phyloP scores from a whole-genome alignment of 2,797 vertebrate genomes.

The Pseudochaenichthys georgianus region DNA sequence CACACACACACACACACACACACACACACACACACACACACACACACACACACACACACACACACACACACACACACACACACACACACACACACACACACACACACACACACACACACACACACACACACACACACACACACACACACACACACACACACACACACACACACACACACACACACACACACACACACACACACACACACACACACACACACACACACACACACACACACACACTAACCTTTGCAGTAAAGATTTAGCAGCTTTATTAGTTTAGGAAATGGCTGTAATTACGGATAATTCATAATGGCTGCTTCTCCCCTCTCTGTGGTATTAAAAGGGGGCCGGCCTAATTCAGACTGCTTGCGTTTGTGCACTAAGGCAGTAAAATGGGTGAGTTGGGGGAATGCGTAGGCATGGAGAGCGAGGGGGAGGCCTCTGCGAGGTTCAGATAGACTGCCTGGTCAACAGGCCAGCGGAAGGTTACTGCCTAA shows the following conservation, averaged over 20 bases:
- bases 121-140: too few relatives aligned
- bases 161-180: too few relatives aligned
- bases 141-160: too few relatives aligned
- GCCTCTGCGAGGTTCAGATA: conserved; percentile 48
- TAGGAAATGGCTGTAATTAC: conserved; percentile 98
- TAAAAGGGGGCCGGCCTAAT: conserved; percentile 89
- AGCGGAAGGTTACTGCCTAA: conserved; percentile 43
- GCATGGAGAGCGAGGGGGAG: conserved; percentile 37
- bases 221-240: conserved; percentile 40
- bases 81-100: too few relatives aligned
- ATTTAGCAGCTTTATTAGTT: conserved; percentile 97
- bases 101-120: too few relatives aligned
- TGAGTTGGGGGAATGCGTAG: conserved; percentile 46
- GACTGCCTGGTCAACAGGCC: conserved; percentile 48
- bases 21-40: too few relatives aligned
- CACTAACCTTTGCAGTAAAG: conserved; percentile 97
- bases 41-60: too few relatives aligned
- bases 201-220: too few relatives aligned
- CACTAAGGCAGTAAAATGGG: conserved; percentile 83
- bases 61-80: too few relatives aligned
- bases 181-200: too few relatives aligned
- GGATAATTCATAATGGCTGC: conserved; percentile 97
- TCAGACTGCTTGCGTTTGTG: conserved; percentile 87
- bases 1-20: too few relatives aligned
- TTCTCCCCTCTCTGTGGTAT: conserved; percentile 89